Evolutionary conservation across 2,113 vertebrate species (phyloP), one percentile per base, ranked within the genome.

Genomic region (Nibea albiflora): DNA sequence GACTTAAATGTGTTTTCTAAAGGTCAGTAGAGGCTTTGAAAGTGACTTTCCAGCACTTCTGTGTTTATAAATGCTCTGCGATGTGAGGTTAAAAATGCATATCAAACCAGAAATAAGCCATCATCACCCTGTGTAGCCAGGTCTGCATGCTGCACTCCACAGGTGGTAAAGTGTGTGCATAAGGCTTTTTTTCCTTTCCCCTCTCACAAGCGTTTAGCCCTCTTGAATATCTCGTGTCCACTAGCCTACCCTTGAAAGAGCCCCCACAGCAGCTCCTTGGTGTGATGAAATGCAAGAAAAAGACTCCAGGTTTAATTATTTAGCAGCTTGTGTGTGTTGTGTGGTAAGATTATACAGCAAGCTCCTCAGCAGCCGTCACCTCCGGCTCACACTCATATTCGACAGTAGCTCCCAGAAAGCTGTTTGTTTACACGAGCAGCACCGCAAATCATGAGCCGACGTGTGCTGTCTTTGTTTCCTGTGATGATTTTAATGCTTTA

Each of bases 281-380:
- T 54, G 78, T 91, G 86, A 80, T 88, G 86, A 92, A 89, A 90
- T 69, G 80, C 83, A 86, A 74, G 87, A 76, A 82, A 89, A 90
- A 87, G 85, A 86, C 81, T 89, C 72, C 73, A 68, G 84, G 81
- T 89, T 94, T 89, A 94, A 94, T 94, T 88, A 93, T 94, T 92
- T 77, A 94, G 78, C 80, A 78, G 75, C 61, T 26, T 73, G 73
- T 63, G 84, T 83, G 87, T 85, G 83, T 68, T 87, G 76, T 87
- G 87, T 71, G 84, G 91, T 87, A 92, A 93, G 90, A 85, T 85
- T 93, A 93, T 85, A 89, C 85, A 82, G 85, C 76, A 3, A 73
- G 80, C 85, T 81, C 75, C 84, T 85, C 68, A 26, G 58, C 70
- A 79, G 80, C 68, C 31, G 26, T 84, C 85, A 73, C 74, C 87